Base-by-base conservation (phyloP, 2,113 vertebrate species). In the Mobula birostris region DNA sequence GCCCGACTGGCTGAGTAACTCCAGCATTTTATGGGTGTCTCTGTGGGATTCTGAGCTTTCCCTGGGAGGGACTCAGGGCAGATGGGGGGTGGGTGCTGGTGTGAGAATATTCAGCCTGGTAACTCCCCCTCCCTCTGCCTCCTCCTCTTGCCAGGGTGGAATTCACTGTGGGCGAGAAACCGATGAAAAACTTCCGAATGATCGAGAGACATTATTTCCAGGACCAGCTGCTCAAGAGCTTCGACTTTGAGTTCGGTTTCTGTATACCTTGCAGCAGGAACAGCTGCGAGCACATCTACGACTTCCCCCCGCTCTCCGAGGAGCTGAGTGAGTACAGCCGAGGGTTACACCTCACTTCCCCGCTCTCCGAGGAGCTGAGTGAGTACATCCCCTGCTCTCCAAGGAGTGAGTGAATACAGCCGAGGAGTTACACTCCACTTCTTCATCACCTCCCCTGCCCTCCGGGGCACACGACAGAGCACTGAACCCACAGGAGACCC, bases 211-310 rank as follows among this genome's bases (percentile, higher is more conserved):
- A 99, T 96, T 99, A 99, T 95, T 99, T 99, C 96, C 98, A 98
- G 0, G 98, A 99, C 94, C 98, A 97, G 93, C 96, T 99, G 94
- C 98, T 99, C 48, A 99, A 99, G 96, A 99, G 98, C 95, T 99
- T 99, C 58, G 99, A 99, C 95, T 99, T 99, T 91, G 98, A 99
- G 95, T 99, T 99, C 80, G 99, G 99, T 70, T 99, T 99, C 97
- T 99, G 99, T 96, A 99, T 99, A 96, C 99, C 99, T 95, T 98
- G 98, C 97, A 99, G 98, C 97, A 99, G 98, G 97, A 99, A 99
- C 94, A 99, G 98, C 0, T 99, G 98, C 27, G 99, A 99, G 95
- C 98, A 99, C 97, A 99, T 99, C 97, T 99, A 99, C 0, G 99
- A 99, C 95, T 99, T 99, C 95, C 99, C 99, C 0, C 97, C 98